These are phyloP conservation scores for Chroicocephalus ridibundus DNA, from an alignment of 2,113 vertebrate species.

Conservation along the genomic window DNA sequence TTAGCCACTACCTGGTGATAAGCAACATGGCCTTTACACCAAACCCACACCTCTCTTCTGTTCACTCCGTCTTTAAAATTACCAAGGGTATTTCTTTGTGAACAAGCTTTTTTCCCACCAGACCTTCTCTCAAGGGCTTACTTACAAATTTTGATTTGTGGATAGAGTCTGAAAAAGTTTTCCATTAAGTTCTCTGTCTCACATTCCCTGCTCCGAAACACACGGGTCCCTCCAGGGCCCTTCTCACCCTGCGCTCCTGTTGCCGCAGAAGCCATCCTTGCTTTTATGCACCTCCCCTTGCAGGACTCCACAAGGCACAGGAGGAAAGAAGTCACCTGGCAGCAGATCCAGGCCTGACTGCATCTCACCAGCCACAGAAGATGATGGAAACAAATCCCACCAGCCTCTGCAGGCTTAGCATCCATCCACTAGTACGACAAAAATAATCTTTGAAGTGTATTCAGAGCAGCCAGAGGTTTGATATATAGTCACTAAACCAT, in stretches of 20 bases:
- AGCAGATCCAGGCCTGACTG: neutral
- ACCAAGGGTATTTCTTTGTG: neutral
- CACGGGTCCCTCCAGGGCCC: neutral
- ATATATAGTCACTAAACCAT: rapidly evolving
- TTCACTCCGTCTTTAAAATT: neutral
- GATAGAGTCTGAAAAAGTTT: neutral
- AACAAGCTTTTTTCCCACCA: neutral
- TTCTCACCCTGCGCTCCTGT: rapidly evolving
- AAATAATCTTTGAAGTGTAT: neutral
- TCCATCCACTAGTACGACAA: neutral
- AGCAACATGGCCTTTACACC: neutral
- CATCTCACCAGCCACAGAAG: neutral
- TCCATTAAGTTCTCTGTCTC: neutral
- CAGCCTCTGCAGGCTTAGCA: neutral
- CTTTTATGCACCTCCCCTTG: neutral
- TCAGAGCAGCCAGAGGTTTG: neutral
- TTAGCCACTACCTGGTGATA: neutral
- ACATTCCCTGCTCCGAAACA: rapidly evolving
- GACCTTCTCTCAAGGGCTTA: neutral
- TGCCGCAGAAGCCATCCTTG: neutral
- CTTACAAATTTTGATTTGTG: neutral
- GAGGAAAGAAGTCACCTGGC: neutral
- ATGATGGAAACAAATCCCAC: neutral
- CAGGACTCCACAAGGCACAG: neutral
- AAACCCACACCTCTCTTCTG: neutral